phyloP scores from a whole-genome alignment of 64 coral and sea anemone genomes.

The Pocillopora verrucosa region DNA sequence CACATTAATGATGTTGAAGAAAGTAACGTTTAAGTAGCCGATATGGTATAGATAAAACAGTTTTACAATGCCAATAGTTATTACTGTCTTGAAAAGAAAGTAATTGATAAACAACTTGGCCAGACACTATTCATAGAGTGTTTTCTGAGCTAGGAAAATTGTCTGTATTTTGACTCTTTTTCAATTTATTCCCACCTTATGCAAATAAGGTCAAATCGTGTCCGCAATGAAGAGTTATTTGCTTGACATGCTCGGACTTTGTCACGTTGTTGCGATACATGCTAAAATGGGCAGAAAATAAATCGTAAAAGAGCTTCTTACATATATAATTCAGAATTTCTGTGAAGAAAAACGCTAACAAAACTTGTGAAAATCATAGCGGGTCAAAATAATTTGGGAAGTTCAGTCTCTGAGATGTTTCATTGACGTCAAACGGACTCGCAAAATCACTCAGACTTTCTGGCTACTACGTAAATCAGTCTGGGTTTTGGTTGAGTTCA shows the following conservation, averaged over 20 bases:
- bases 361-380: background rate
- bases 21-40: background rate
- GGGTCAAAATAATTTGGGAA: background rate
- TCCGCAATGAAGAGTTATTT: background rate
- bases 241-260: background rate
- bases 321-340: too few relatives aligned
- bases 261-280: conserved; percentile 2
- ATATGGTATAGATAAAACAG: background rate
- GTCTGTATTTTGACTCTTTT: background rate
- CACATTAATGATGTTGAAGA: background rate
- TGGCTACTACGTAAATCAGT: background rate
- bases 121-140: background rate
- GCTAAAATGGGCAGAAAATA: background rate
- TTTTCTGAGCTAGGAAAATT: background rate
- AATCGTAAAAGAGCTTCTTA: background rate
- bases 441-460: background rate
- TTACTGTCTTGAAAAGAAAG: background rate
- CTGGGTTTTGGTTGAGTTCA: background rate
- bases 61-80: background rate
- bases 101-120: background rate
- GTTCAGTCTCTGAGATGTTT: background rate
- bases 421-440: conserved; percentile 6
- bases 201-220: background rate
- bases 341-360: background rate
- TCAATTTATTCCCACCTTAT: background rate